Evolutionary conservation across 2,888 invertebrate species (phyloP), one percentile per base, ranked within the genome.

Genomic region (Parthenolecanium corni): DNA sequence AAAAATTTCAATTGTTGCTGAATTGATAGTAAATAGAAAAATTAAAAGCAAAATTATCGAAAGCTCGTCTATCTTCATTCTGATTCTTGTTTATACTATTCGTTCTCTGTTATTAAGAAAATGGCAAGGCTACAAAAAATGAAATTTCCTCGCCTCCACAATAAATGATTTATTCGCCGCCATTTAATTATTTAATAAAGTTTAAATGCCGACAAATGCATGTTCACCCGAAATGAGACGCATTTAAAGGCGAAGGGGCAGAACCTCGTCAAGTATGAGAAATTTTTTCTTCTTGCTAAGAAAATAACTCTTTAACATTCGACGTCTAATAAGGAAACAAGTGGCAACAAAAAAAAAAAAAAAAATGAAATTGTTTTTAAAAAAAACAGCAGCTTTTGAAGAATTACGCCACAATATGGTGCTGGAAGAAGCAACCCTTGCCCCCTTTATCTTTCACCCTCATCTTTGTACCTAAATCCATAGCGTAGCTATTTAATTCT

Each of bases 111-210:
- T 54, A 38, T 52, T 52, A 52, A 38, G 36, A 52, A 52, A 52
- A 52, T 52, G 52, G n/a, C n/a, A n/a, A n/a, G n/a, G n/a, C n/a
- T n/a, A n/a, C n/a, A n/a, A n/a, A 9, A 31, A 31, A 31, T 40
- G 38, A 54, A 54, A 54, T 54, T 54, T 54, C 52, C 52, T 23
- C 54, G 54, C 40, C 23, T 42, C 31, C 31, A 31, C 23, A 23
- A 21, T 57, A 57, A 44, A 57, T 57, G 57, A 57, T 57, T 57
- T 57, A 57, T 57, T 46, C 20, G 24, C 57, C 31, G 57, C 24
- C 57, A 31, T 57, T 57, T 57, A 57, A 57, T 57, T 57, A 44
- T 57, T 57, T 57, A 57, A 57, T 57, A 57, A 57, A 57, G 57
- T 57, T 57, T 57, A 57, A 57, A 57, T 57, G 57, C 46, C 44